These are phyloP conservation scores for Stenotaenia linearis DNA, from an alignment of 2,888 invertebrate genomes.

Conservation along the genomic window DNA sequence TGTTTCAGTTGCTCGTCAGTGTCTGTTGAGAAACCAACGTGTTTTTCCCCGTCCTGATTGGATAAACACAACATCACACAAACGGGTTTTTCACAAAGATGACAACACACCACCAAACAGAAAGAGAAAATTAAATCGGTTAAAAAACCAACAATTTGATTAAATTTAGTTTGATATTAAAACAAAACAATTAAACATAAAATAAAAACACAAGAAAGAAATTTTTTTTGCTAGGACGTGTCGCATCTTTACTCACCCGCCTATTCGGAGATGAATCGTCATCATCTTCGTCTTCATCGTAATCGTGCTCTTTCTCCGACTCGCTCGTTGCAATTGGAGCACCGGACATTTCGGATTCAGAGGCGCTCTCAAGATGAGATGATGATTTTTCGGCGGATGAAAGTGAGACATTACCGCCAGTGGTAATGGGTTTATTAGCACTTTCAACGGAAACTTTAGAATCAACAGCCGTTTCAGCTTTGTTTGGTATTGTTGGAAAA, in stretches of 20 bases:
- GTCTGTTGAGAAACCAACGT: slow-evolving; percentile 38
- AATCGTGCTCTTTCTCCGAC: slow-evolving; percentile 30
- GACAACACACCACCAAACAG: not conserved
- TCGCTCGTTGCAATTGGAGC: not conserved
- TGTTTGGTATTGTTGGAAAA: not conserved
- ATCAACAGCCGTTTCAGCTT: not conserved
- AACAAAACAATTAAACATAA: not conserved
- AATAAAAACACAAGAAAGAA: not conserved
- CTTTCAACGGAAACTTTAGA: not conserved
- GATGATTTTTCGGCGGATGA: not conserved
- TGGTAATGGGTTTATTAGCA: not conserved
- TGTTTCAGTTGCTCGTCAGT: slow-evolving; percentile 49
- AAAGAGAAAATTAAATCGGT: not conserved
- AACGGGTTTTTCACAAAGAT: not conserved
- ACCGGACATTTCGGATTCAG: not conserved
- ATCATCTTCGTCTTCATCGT: slow-evolving; percentile 32
- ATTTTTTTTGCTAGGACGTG: not conserved
- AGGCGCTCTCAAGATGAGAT: not conserved
- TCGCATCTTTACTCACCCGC: not conserved
- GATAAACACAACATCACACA: not conserved
- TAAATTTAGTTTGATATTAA: not conserved
- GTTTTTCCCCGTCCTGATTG: slow-evolving; percentile 36
- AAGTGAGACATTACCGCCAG: not conserved
- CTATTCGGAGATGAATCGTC: slow-evolving; percentile 17
- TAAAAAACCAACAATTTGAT: not conserved